Evolutionary conservation across 2,888 invertebrate species (phyloP).

Genomic region (Imbricaverruca yamaguchii): DNA sequence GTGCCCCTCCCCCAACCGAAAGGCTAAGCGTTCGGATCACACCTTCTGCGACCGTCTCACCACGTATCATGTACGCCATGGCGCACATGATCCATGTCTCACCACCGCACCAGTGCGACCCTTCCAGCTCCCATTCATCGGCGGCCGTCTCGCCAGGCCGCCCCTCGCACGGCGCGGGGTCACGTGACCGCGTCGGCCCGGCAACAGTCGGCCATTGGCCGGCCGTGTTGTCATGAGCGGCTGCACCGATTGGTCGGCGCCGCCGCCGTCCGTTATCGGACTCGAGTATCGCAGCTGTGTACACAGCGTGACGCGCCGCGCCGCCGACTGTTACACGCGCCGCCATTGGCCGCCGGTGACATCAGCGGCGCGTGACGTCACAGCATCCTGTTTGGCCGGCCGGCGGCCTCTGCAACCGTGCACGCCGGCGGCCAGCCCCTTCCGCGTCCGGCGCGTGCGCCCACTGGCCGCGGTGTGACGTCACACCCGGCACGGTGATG

Average conservation of each 20-base stretch:
- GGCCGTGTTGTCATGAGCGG: not conserved
- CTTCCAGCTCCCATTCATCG: constrained; percentile 9
- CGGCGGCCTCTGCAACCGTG: not conserved
- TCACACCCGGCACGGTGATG: not conserved
- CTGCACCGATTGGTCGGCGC: not conserved
- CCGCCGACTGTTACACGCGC: not conserved
- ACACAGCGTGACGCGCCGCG: not conserved
- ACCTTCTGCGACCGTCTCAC: no score
- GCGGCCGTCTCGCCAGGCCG: not conserved
- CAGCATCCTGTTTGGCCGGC: constrained; percentile 12
- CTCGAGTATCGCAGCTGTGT: not conserved
- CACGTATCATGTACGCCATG: no score
- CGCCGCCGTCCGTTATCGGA: not conserved
- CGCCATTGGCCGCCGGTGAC: constrained; percentile 5
- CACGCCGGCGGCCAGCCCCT: not conserved
- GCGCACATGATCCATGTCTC: no score
- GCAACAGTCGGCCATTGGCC: constrained; percentile 2
- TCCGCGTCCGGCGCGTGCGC: constrained; percentile 1
- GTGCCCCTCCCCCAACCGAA: no score
- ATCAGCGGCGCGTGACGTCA: not conserved
- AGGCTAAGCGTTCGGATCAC: no score
- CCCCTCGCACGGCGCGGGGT: not conserved
- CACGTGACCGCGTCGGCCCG: not conserved
- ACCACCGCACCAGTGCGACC: no score
- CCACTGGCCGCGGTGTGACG: not conserved